Percentiles rank a stretch among this genome's conserved stretches.
These are phyloP conservation scores for Poecilus cupreus DNA, from an alignment of 2,888 invertebrate genomes.

Conservation along the genomic window DNA sequence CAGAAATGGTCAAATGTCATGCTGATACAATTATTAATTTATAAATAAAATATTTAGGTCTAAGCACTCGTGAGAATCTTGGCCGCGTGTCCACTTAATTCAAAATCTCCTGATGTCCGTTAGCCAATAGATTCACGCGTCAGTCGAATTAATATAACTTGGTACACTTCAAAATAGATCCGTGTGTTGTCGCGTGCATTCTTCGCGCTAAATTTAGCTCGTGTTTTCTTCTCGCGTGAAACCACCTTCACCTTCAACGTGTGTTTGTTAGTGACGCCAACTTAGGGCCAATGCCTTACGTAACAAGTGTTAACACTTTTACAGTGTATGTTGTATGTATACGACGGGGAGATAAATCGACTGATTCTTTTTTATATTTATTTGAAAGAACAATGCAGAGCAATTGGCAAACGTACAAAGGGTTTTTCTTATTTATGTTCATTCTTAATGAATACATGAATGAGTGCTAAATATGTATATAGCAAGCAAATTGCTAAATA, in stretches of 20 bases:
- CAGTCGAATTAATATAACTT: background rate
- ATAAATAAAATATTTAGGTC: background rate
- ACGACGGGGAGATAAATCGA: background rate
- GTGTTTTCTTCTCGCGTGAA: background rate
- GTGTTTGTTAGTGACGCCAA: background rate
- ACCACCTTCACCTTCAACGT: constrained; percentile 16
- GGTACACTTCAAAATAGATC: background rate
- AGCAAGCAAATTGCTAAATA: too few species aligned
- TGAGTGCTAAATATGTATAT: background rate
- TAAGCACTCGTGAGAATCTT: background rate
- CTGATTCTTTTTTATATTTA: background rate
- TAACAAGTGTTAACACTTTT: background rate
- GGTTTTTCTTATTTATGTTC: background rate
- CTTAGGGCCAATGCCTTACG: too few species aligned
- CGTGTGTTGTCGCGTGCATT: constrained; percentile 5
- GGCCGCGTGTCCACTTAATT: background rate
- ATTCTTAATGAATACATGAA: background rate
- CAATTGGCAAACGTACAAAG: background rate
- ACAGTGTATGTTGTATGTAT: background rate
- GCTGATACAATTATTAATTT: too few species aligned
- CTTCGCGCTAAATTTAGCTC: background rate
- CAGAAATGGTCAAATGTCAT: too few species aligned
- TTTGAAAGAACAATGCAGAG: background rate
- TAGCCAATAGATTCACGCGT: constrained; percentile 5
- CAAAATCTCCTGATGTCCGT: background rate